Base-by-base conservation (phyloP, 2,888 invertebrate genomes). In the Nineta flava region DNA sequence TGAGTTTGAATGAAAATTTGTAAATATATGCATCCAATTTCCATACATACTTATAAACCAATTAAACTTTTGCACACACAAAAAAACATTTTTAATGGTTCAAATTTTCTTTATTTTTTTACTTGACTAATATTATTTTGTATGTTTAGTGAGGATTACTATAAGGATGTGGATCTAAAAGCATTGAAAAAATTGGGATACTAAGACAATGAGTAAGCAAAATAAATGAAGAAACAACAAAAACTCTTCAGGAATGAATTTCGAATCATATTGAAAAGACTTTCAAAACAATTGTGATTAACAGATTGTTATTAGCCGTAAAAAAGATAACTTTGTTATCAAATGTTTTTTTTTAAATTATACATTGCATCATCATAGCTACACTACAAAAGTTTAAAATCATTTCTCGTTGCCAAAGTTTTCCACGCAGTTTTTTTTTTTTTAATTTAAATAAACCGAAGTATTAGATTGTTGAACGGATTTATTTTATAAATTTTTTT, bases 141-240 rank as follows among this genome's bases (percentile, higher is more conserved):
- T 52, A 57, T 58, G 59, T 61, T 57, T 75, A 90, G 91, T 71
- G 87, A 90, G 74, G 90, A 91, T 71, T 91, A 91, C 74, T 91
- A 91, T 68, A 90, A 90, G 57, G 88, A 88, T 64, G 83, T 90
- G 61, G 90, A 91, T 69, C 74, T 91, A 58, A 91, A 91, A 71
- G 82, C 85, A 52, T 72, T 90, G 62, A 85, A 83, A 74, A 90
- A 90, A 67, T 70, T 83, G 70, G 87, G 87, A 64, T 80, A 76
- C 12, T 44, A 44, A 43, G 26, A 44, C 9, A 44, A 44, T 10
- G 44, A 26, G 3, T 13, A 13, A 17, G n/a, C n/a, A 42, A 16
- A 42, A 2, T 42, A 26, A 26, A 26, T 26, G 26, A 26, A 26
- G 26, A 26, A 7, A 26, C 26, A 26, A 26, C 26, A 26, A 26